phyloP scores from a whole-genome alignment of 2,113 vertebrate species.

The Sturnus vulgaris region DNA sequence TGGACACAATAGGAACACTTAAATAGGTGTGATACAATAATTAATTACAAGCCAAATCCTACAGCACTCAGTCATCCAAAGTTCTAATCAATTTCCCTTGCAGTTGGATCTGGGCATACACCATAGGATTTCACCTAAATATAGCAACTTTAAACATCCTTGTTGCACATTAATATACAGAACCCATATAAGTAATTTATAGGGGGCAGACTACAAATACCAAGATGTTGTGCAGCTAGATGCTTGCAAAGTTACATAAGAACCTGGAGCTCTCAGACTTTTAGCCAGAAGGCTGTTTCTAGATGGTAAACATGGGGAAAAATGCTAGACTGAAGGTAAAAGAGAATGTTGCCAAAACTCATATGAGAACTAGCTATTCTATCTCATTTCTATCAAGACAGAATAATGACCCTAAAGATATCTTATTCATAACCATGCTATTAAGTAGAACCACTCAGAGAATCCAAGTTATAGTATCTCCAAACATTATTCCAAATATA shows the following conservation, averaged over 20 bases:
- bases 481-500: neutral
- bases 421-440: neutral
- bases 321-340: neutral
- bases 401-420: neutral
- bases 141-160: neutral
- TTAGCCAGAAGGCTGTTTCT: neutral
- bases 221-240: neutral
- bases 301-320: fast-evolving
- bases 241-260: neutral
- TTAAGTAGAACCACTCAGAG: neutral
- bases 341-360: neutral
- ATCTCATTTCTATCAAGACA: neutral
- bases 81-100: neutral
- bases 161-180: neutral
- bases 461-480: neutral
- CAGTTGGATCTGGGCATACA: neutral
- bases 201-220: neutral
- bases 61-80: neutral
- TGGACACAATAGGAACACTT: neutral
- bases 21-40: neutral
- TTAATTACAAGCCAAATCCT: neutral
- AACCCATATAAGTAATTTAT: neutral
- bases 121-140: neutral
- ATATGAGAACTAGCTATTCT: neutral
- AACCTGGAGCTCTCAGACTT: neutral